Conservation (phyloP, 2,888 invertebrate genomes). For the Arrhopalites spinosus region DNA sequence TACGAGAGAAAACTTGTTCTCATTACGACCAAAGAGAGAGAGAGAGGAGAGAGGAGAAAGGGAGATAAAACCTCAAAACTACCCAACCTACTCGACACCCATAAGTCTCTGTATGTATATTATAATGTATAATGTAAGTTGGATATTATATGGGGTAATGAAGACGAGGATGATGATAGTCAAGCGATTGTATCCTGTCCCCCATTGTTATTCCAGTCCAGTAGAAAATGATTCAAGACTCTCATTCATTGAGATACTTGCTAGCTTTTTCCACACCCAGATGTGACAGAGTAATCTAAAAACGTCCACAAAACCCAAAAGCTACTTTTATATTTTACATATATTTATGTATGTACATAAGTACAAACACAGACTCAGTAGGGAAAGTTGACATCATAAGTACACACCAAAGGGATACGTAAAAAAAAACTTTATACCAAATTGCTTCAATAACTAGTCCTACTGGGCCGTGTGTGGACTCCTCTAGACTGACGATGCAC, state of each 20-base stretch:
- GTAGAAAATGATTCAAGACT: conserved; percentile 29
- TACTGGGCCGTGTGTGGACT: no score
- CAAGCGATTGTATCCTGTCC: background rate
- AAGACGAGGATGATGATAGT: background rate
- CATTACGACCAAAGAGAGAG: background rate
- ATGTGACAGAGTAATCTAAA: no score
- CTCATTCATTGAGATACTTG: conserved; percentile 10
- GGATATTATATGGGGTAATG: background rate
- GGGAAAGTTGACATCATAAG: background rate
- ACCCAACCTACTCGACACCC: background rate
- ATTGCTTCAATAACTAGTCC: no score
- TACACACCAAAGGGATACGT: background rate
- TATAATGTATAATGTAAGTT: background rate
- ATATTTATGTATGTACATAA: background rate
- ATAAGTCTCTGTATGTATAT: background rate
- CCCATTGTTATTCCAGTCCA: conserved; percentile 33
- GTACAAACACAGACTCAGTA: background rate
- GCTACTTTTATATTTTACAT: background rate
- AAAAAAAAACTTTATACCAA: no score
- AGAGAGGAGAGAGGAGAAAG: no score
- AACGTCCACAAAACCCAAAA: background rate
- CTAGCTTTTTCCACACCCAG: background rate
- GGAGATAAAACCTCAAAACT: background rate
- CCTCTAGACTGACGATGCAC: no score
- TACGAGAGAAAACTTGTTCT: no score